Conservation (phyloP, 2,797 vertebrate genomes). For the Paguma larvata region DNA sequence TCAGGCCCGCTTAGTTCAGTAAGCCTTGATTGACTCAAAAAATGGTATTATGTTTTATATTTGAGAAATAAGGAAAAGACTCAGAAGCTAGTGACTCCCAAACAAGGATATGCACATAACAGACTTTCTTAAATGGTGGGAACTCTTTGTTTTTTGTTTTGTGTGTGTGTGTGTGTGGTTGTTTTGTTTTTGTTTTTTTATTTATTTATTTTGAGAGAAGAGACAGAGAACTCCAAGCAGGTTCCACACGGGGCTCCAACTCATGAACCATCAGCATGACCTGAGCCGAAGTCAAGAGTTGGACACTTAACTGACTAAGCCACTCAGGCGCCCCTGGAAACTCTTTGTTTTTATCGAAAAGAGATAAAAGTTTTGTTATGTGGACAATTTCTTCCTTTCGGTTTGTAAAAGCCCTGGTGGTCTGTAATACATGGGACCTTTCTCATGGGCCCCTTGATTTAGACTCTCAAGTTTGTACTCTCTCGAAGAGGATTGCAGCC, state of each 20-base stretch:
- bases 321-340: no score
- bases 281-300: no score
- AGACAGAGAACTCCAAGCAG: no score
- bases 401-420: not conserved
- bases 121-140: not conserved
- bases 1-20: slow-evolving; percentile 8
- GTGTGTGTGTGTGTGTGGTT: no score
- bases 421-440: not conserved
- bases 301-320: no score
- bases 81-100: not conserved
- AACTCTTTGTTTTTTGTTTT: not conserved
- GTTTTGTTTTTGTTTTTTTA: no score
- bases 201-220: no score
- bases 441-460: not conserved
- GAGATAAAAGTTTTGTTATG: not conserved
- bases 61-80: slow-evolving; percentile 34
- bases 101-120: not conserved
- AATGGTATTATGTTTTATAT: not conserved
- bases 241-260: no score
- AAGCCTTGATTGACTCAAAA: not conserved
- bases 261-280: no score
- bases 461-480: not conserved
- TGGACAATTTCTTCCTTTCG: not conserved
- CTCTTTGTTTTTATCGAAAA: not conserved
- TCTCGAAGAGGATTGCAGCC: not conserved